phyloP scores from a whole-genome alignment of 2,113 vertebrate genomes.

The Lanius collurio region DNA sequence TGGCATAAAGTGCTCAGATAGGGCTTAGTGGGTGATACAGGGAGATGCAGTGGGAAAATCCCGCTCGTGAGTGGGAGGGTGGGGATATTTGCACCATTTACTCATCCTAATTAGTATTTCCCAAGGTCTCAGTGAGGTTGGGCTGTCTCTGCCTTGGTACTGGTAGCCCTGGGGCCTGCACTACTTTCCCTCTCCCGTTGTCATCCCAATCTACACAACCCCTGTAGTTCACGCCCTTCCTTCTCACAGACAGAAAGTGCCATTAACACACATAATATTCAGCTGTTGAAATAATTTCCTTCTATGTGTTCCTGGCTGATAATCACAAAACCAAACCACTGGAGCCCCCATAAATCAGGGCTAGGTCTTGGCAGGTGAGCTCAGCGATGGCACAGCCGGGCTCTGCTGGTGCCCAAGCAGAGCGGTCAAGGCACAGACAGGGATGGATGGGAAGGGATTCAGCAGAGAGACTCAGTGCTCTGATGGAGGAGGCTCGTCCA shows the following conservation, averaged over 20 bases:
- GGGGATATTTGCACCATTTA: not conserved
- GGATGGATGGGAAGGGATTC: not conserved
- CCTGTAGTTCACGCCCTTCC: not conserved
- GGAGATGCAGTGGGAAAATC: not conserved
- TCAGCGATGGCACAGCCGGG: not conserved
- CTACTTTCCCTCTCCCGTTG: not conserved
- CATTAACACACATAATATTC: not conserved
- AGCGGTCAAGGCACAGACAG: accelerated
- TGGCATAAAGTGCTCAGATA: accelerated
- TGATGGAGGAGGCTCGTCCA: not conserved
- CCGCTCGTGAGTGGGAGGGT: accelerated
- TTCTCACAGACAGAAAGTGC: not conserved
- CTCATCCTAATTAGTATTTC: not conserved
- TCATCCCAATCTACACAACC: not conserved
- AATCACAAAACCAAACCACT: not conserved
- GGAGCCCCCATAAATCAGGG: not conserved
- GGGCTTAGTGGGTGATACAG: not conserved
- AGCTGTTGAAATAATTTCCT: not conserved
- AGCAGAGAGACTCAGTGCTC: not conserved
- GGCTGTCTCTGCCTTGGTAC: not conserved
- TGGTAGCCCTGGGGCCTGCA: not conserved
- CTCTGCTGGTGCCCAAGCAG: accelerated
- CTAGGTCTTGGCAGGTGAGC: not conserved
- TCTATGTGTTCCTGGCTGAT: not conserved
- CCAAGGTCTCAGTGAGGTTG: not conserved